Evolutionary conservation across 2,797 vertebrate species (phyloP), one percentile per base, ranked within the genome.

Genomic region (Dermochelys coriacea): DNA sequence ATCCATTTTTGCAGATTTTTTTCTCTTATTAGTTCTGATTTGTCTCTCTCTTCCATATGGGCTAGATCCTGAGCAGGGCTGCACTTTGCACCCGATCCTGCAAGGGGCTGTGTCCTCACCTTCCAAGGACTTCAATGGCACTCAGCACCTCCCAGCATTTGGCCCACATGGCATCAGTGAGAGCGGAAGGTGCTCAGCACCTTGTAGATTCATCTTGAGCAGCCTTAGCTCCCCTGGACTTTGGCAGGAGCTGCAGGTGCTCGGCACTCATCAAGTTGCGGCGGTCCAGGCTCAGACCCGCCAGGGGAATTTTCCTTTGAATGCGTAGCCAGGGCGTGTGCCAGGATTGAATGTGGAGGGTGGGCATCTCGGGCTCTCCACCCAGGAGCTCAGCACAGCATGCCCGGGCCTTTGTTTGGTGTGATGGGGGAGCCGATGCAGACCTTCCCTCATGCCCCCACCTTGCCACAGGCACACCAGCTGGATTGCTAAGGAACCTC

Each of bases 381-480:
- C 9, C 2, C 2, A 27, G 49, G 59, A 14, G n/a, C 49, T 41
- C 57, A 41, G 51, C n/a, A 45, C 14, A 6, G 47, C 0, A 16
- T 0, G 3, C 47, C 23, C 79, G 31, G 19, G 14, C 68, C 16
- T 84, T 54, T 47, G 2, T 0, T 55, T 19, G 82, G 45, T 5
- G 85, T 18, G 79, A 37, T 4, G 6, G 47, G 41, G 45, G 23
- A 29, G 31, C 10, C 79, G 8, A 1, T 57, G 19, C 29, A 1
- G 84, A 1, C 55, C 27, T 12, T n/a, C 12, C 37, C 0, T 6
- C 89, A 2, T 9, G 0, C 54, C 8, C 54, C 8, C 59, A 4
- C 68, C 71, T 87, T 37, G n/a, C 52, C 45, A 1, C 4, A 0
- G 6, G 14, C 71, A 82, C 89, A 54, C 80, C 80, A 45, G 83